Evolutionary conservation across 2,113 vertebrate species (phyloP), one percentile per base, ranked within the genome.

Genomic region (Fregetta grallaria): DNA sequence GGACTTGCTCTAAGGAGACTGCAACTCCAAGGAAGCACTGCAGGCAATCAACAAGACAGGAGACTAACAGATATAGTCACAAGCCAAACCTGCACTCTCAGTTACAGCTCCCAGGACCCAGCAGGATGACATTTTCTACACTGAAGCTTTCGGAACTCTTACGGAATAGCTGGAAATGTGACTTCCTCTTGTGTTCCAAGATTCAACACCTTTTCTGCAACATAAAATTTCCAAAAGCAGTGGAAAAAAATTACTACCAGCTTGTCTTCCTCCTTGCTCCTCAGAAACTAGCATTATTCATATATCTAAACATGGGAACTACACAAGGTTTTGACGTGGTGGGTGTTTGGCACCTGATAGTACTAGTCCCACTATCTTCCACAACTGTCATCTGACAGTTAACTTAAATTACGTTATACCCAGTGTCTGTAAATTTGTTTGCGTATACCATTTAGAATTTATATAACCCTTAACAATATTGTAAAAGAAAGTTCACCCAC

Each of bases 401-500:
- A 73, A 66, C n/a, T 91, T 71, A 78, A 88, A 86, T 84, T 56
- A 86, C 61, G 25, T 80, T 70, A 67, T 86, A 90, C 32, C 38
- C 19, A 1, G 40, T 47, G 29, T 26, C 83, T 76, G 20, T 80
- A 72, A 38, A 59, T 83, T 71, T 92, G 70, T 91, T 93, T 92
- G 70, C 8, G 3, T 71, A 42, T 52, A 53, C 16, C 75, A 55
- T 44, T 73, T 85, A 94, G 53, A 82, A 84, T 84, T 72, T 92
- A 87, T 78, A 92, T 53, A 86, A 68, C 50, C 42, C 50, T 73
- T 82, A 82, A 73, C 29, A 79, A 40, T 65, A 91, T 10, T 83
- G 50, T 82, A 90, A 82, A 73, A 80, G 82, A 76, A 87, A 92
- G 66, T 90, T 90, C 62, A 92, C 21, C 49, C 78, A 90, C 81